These are phyloP conservation scores for Chiroxiphia lanceolata DNA, from an alignment of 2,797 vertebrate genomes.

Conservation along the genomic window DNA sequence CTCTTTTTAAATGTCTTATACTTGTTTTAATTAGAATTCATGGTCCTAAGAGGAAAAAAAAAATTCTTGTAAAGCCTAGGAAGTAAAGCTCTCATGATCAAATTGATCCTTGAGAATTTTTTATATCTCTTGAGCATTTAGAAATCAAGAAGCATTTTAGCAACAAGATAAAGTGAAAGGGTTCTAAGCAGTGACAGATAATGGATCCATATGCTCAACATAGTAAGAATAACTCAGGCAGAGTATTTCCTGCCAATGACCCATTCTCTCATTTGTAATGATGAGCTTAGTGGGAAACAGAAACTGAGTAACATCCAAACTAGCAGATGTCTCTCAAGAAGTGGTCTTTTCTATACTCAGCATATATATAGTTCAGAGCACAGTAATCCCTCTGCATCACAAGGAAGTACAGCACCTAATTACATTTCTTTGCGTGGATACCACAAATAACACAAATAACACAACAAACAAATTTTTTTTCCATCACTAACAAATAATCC, in stretches of 20 bases:
- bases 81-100: background rate
- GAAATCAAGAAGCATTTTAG: background rate
- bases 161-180: background rate
- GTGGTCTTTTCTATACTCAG: background rate
- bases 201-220: background rate
- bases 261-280: background rate
- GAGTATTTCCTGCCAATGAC: background rate
- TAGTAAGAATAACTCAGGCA: background rate
- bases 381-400: background rate
- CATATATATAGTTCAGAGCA: background rate
- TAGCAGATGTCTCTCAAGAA: slow-evolving; percentile 24
- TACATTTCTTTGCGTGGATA: background rate
- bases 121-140: background rate
- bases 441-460: background rate
- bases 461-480: background rate
- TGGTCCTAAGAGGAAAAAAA: background rate
- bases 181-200: background rate
- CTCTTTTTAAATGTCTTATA: background rate
- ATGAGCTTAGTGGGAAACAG: background rate
- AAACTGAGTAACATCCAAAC: background rate
- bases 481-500: background rate
- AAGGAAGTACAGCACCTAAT: background rate
- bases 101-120: background rate
- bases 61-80: background rate
- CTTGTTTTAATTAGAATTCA: background rate